These are phyloP conservation scores for Drosophila peninsularis DNA, from an alignment of 2,888 invertebrate species.

Conservation along the genomic window DNA sequence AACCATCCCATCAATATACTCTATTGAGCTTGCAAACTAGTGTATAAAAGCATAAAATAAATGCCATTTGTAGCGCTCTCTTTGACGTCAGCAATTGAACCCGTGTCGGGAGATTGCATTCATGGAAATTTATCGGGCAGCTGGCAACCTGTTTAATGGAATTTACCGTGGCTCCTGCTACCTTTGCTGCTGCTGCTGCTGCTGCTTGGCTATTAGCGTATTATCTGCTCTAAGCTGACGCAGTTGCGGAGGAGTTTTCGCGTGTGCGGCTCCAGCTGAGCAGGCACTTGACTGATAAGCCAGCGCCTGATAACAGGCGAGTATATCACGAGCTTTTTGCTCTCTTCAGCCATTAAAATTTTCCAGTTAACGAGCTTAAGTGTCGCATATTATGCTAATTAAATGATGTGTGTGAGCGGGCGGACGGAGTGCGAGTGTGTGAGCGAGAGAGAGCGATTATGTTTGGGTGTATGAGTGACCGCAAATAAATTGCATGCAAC, in stretches of 20 bases:
- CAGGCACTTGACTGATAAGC: constrained; percentile 65
- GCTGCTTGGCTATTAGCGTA: constrained; percentile 25
- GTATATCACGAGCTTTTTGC: constrained; percentile 36
- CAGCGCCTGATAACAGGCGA: constrained; percentile 40
- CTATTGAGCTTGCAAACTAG: not conserved
- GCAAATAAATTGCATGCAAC: constrained; percentile 73
- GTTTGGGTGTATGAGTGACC: constrained; percentile 29
- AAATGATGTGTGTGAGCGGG: constrained; percentile 40
- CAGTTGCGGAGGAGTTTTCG: constrained; percentile 35
- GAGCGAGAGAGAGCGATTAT: not conserved
- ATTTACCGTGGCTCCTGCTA: constrained; percentile 12
- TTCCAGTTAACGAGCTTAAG: constrained; percentile 66
- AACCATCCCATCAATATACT: not conserved
- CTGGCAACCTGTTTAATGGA: constrained; percentile 17
- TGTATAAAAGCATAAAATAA: not conserved
- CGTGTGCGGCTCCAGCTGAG: constrained; percentile 23
- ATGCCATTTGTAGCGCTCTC: not conserved
- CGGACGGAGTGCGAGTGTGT: not conserved
- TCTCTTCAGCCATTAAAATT: constrained; percentile 51
- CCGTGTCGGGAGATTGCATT: constrained; percentile 2
- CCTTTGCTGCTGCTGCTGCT: not conserved
- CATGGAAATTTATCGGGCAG: constrained; percentile 17
- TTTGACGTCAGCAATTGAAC: constrained; percentile 33
- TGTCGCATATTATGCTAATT: constrained; percentile 68
- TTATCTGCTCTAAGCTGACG: constrained; percentile 44